Base-by-base conservation (phyloP, 1,140 invertebrate genomes). In the Calephelis nemesis region DNA sequence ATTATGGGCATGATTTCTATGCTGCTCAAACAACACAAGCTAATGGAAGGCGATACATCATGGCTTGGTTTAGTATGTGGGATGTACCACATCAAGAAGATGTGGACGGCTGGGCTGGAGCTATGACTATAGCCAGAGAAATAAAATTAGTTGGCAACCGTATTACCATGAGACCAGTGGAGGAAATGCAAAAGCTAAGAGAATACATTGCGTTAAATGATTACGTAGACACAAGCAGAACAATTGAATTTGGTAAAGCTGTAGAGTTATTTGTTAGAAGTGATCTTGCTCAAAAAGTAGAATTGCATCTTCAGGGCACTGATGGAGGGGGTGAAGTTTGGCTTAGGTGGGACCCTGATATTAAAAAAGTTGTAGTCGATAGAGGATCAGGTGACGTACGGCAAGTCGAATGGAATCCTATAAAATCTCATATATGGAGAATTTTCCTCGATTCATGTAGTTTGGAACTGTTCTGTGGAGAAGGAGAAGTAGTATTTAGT, bases 31-130 rank as follows among this genome's bases (percentile, higher is more conserved):
- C 90, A 0, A 82, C 76, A 12, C 80, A 85, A 58, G 70, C 74
- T 7, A 79, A 91, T 70, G 90, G 90, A 1, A 84, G 74, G n/a
- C 81, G 90, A 54, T 83, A 86, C 39, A 13, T 90, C 7, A 68
- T 90, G 10, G 85, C 74, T 11, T 92, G 92, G 92, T 85, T 92
- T 50, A 83, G 70, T 40, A 92, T 89, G 88, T 92, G 92, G 92
- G 89, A 92, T 4, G 77, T 77, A 0, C 73, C 79, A 4, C 78
- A 84, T 47, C 82, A 80, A 4, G 90, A 92, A 70, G 83, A 76
- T 7, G 80, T 74, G 4, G 87, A 91, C 19, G 90, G 90, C 2
- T 92, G 91, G 91, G 75, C 84, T 6, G 89, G 88, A 7, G 78
- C 83, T 6, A 79, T 90, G 82, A 92, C 90, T 0, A 74, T 92